Conservation (phyloP, 2,113 vertebrate species). For the Nannobrachium achirus region DNA sequence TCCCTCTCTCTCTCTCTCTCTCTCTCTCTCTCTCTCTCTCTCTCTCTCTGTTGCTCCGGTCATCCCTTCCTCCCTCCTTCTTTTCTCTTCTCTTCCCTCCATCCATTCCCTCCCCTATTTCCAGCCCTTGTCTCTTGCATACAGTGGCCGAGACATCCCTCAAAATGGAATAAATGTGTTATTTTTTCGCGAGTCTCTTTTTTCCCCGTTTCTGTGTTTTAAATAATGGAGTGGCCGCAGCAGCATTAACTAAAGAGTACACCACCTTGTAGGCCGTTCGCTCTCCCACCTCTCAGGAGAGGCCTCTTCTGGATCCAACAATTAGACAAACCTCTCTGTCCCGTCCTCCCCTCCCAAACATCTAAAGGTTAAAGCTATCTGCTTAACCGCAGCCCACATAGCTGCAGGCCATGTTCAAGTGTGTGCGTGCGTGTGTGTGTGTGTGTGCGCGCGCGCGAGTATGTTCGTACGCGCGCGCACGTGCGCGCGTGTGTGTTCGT, state of each 20-base stretch:
- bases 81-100: not conserved
- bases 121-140: constrained; percentile 15
- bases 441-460: not conserved
- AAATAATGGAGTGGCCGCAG: constrained; percentile 91
- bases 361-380: constrained; percentile 84
- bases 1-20: constrained; percentile 17
- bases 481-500: constrained; percentile 72
- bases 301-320: constrained; percentile 81
- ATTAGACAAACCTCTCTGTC: constrained; percentile 81
- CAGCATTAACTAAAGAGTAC: constrained; percentile 81
- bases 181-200: constrained; percentile 81
- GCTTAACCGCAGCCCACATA: constrained; percentile 82
- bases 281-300: constrained; percentile 68
- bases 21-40: constrained; percentile 10
- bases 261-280: constrained; percentile 84
- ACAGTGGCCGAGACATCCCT: constrained; percentile 81
- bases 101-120: constrained; percentile 18
- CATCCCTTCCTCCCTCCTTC: constrained; percentile 9
- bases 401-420: constrained; percentile 75
- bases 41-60: constrained; percentile 7
- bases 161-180: constrained; percentile 95
- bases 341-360: constrained; percentile 45
- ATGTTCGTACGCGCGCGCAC: not conserved
- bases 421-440: constrained; percentile 13
- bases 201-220: constrained; percentile 84